Evolutionary conservation across 2,113 vertebrate genomes (phyloP), one percentile per base, ranked within the genome.

Genomic region (Chaetodon trifascialis): DNA sequence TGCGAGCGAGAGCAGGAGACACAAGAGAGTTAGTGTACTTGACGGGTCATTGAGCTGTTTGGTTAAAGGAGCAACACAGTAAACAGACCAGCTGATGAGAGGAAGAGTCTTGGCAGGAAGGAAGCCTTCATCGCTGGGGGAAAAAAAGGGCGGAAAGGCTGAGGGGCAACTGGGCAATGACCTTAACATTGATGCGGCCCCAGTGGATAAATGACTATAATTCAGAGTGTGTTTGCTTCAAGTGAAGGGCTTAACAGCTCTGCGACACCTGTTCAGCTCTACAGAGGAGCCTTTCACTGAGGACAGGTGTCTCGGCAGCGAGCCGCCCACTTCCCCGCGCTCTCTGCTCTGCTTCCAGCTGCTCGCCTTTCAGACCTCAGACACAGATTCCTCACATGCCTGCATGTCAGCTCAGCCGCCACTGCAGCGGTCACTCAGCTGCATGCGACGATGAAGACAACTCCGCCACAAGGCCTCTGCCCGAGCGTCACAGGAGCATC

Each of bases 271-370:
- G 95, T 95, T 92, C 40, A 7, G 66, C 79, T 83, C 76, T 30
- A 93, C 88, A 95, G 94, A 92, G 87, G 87, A 88, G 90, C 90
- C 94, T 95, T 96, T 96, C 95, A 96, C 91, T 79, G 83, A 83
- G 78, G 91, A 95, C 95, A 95, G 95, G 95, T 95, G 95, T 90
- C 89, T 59, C 44, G 5, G 71, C 78, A 81, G 30, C 16, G 8
- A 74, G 79, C 56, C 51, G 63, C 62, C 73, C 76, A 72, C 76
- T 40, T 84, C 71, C 78, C 59, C 40, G 14, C 34, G 56, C 86
- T 52, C 80, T 44, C 63, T 30, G 63, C 67, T 51, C 52, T 17
- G 15, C 84, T 86, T 84, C 86, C 95, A 95, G 93, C 94, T 95
- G 95, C 91, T 94, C 81, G 8, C 60, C 82, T 92, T 90, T 91